Conservation (phyloP, 1,140 invertebrate genomes). For the Leptopilina clavipes region DNA sequence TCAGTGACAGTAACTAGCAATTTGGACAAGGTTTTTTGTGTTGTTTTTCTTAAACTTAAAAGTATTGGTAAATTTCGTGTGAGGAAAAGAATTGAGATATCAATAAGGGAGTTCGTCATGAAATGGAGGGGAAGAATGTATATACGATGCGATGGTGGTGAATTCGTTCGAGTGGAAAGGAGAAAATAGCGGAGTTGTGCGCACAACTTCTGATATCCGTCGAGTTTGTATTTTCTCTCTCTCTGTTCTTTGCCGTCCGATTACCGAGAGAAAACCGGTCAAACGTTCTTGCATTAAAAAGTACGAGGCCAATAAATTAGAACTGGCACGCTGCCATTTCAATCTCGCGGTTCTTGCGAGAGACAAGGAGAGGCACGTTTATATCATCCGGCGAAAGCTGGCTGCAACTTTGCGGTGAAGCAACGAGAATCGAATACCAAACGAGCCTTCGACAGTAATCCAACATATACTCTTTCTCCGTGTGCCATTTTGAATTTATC, state of each 20-base stretch:
- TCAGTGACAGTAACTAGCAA: too few species aligned
- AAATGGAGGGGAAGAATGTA: background rate
- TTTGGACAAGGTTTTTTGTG: too few species aligned
- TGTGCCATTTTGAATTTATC: constrained; percentile 50
- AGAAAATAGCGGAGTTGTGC: constrained; percentile 16
- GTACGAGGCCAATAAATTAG: constrained; percentile 69
- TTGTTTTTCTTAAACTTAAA: too few species aligned
- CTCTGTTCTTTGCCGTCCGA: constrained; percentile 32
- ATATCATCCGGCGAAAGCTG: constrained; percentile 39
- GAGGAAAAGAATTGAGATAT: background rate
- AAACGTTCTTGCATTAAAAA: constrained; percentile 68
- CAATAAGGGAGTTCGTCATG: constrained; percentile 7
- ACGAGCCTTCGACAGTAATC: constrained; percentile 51
- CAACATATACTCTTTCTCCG: constrained; percentile 39
- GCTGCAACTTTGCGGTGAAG: constrained; percentile 49
- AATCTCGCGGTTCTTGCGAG: constrained; percentile 68
- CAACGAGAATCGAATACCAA: constrained; percentile 55
- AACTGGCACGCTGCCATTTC: constrained; percentile 72
- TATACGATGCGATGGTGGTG: background rate
- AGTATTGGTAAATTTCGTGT: too few species aligned
- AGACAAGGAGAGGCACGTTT: constrained; percentile 57
- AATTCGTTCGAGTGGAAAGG: background rate
- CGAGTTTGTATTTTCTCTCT: constrained; percentile 45
- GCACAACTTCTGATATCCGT: constrained; percentile 31
- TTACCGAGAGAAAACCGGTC: constrained; percentile 58